A percentile compares a stretch with the other conserved stretches of the same genome.
phyloP scores from a whole-genome alignment of 92 coral and sea anemone genomes.

The Plumapathes pennacea region DNA sequence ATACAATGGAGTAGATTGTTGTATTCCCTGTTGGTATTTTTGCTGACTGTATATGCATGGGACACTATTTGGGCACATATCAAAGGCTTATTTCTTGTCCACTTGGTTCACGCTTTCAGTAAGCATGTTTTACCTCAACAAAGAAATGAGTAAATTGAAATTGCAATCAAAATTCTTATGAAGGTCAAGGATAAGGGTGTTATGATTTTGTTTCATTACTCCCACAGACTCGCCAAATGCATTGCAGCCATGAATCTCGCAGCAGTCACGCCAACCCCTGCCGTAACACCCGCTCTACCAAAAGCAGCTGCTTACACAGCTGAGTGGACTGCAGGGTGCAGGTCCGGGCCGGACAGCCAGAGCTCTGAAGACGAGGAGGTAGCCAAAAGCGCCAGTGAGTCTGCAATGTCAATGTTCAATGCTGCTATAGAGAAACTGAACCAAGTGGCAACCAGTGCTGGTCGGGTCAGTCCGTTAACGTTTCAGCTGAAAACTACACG shows the following conservation, averaged over 20 bases:
- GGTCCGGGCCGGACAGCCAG: constrained; percentile 36
- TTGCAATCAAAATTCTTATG: too few species aligned
- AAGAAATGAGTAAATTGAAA: too few species aligned
- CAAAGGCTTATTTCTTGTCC: neutral
- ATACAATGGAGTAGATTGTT: too few species aligned
- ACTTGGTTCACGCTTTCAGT: too few species aligned
- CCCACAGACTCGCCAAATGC: constrained; percentile 60
- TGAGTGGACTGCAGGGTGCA: constrained; percentile 52
- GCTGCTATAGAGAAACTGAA: constrained; percentile 39
- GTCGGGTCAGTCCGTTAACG: constrained; percentile 32
- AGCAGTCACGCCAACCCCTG: constrained; percentile 52
- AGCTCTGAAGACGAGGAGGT: constrained; percentile 52
- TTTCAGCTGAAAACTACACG: constrained; percentile 52
- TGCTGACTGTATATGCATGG: constrained; percentile 8
- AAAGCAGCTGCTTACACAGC: constrained; percentile 29
- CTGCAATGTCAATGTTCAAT: constrained; percentile 47
- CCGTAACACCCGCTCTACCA: constrained; percentile 34
- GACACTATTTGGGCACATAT: neutral
- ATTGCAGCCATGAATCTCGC: constrained; percentile 59
- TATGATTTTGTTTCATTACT: too few species aligned
- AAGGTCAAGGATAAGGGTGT: too few species aligned
- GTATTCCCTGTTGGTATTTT: too few species aligned
- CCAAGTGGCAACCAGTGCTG: constrained; percentile 27
- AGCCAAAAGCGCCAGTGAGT: constrained; percentile 3
- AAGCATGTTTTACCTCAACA: too few species aligned